Conservation (phyloP, 1,140 invertebrate genomes). For the Pseudomyrmex pallidus region DNA sequence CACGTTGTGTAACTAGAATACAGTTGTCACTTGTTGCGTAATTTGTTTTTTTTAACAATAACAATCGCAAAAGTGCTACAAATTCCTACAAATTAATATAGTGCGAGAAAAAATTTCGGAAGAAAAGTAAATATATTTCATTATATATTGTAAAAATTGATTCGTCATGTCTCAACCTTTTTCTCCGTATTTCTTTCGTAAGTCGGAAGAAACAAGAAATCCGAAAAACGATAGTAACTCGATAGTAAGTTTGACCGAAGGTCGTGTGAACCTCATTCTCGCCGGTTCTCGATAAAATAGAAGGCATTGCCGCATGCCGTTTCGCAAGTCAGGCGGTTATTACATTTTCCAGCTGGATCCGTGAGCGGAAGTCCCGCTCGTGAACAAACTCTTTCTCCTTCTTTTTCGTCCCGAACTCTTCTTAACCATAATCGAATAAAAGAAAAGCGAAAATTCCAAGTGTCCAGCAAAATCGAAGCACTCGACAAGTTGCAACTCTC, state of each 20-base stretch:
- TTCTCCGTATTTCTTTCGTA: not conserved
- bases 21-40: too few species aligned
- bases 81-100: not conserved
- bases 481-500: slow-evolving; percentile 30
- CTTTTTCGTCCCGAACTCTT: not conserved
- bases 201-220: not conserved
- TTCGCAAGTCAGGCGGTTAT: slow-evolving; percentile 49
- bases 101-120: not conserved
- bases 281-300: slow-evolving; percentile 26
- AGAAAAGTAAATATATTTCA: too few species aligned
- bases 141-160: slow-evolving; percentile 16
- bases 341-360: slow-evolving; percentile 45
- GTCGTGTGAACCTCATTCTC: slow-evolving; percentile 35
- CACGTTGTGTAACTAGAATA: too few species aligned
- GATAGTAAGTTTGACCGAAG: slow-evolving; percentile 55
- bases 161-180: not conserved
- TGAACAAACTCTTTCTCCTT: slow-evolving; percentile 34
- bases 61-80: not conserved
- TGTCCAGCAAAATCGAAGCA: slow-evolving; percentile 34
- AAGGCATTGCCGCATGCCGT: slow-evolving; percentile 49
- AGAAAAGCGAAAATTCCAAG: slow-evolving; percentile 25
- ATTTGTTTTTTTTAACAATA: too few species aligned
- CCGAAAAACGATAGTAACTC: slow-evolving; percentile 34
- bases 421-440: slow-evolving; percentile 48
- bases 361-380: slow-evolving; percentile 2